phyloP scores from a whole-genome alignment of 2,797 vertebrate genomes.

The Pseudocheirus occidentalis region DNA sequence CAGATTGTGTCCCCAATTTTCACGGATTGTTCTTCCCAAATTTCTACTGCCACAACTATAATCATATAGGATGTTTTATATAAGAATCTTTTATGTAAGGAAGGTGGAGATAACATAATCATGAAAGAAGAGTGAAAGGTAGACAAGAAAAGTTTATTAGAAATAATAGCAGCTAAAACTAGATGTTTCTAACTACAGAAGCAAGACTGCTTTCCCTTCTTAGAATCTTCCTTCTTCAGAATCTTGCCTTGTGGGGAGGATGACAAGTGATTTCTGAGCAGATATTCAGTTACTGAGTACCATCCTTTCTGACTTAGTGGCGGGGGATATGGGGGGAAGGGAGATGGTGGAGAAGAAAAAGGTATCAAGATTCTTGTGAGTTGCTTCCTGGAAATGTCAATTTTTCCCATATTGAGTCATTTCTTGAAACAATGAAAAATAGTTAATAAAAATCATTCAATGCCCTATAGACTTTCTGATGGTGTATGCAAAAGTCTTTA shows the following conservation, averaged over 20 bases:
- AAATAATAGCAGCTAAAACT: background rate
- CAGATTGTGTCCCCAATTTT: background rate
- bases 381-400: background rate
- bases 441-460: background rate
- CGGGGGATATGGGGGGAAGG: background rate
- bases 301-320: background rate
- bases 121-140: background rate
- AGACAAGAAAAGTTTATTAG: background rate
- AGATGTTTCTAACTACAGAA: background rate
- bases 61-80: background rate
- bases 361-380: background rate
- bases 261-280: background rate
- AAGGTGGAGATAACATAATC: background rate
- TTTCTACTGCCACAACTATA: background rate
- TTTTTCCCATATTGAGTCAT: background rate
- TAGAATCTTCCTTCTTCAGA: background rate
- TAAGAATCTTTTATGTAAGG: background rate
- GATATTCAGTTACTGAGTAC: background rate
- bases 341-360: background rate
- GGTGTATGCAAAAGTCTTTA: background rate
- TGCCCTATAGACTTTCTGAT: background rate
- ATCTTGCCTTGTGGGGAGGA: background rate
- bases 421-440: background rate
- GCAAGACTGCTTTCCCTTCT: background rate
- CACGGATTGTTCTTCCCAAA: background rate